Evolutionary conservation across 1,140 invertebrate species (phyloP).

Genomic region (Aphelenchoides fujianensis): DNA sequence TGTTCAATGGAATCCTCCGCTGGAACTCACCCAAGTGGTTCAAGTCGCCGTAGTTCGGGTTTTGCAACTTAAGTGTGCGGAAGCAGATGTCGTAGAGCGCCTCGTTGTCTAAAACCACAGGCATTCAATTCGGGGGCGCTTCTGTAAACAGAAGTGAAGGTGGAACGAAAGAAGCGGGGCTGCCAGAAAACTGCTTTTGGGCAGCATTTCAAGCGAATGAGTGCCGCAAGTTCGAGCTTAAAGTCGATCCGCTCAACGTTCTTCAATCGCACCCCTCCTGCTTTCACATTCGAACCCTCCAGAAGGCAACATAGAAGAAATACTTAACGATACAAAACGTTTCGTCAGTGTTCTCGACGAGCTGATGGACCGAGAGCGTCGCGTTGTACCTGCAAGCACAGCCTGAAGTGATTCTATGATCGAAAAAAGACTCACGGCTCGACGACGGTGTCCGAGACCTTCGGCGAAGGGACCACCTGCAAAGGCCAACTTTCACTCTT

Average conservation of each 20-base stretch:
- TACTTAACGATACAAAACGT: constrained; percentile 65
- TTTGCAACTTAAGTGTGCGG: constrained; percentile 72
- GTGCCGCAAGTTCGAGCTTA: too few relatives aligned
- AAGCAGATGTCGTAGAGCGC: constrained; percentile 78
- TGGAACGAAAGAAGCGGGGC: not conserved
- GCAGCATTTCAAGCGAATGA: too few relatives aligned
- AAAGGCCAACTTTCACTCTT: not conserved
- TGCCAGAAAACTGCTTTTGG: too few relatives aligned
- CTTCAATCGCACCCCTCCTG: too few relatives aligned
- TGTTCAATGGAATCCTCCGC: not conserved
- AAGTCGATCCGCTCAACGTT: too few relatives aligned
- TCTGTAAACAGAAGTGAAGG: constrained; percentile 76
- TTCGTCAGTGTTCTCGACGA: constrained; percentile 72
- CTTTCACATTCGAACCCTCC: too few relatives aligned
- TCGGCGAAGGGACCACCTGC: constrained; percentile 79
- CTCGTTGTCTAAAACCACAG: too few relatives aligned
- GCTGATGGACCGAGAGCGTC: constrained; percentile 71
- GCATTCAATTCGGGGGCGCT: constrained; percentile 74
- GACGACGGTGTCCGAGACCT: constrained; percentile 75
- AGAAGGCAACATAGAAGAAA: too few relatives aligned
- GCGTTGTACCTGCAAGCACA: too few relatives aligned
- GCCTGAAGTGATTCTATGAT: too few relatives aligned
- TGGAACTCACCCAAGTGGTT: constrained; percentile 69
- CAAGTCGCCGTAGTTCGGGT: constrained; percentile 75
- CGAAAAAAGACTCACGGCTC: too few relatives aligned